phyloP scores from a whole-genome alignment of 2,113 vertebrate species.

The Callospermophilus lateralis region DNA sequence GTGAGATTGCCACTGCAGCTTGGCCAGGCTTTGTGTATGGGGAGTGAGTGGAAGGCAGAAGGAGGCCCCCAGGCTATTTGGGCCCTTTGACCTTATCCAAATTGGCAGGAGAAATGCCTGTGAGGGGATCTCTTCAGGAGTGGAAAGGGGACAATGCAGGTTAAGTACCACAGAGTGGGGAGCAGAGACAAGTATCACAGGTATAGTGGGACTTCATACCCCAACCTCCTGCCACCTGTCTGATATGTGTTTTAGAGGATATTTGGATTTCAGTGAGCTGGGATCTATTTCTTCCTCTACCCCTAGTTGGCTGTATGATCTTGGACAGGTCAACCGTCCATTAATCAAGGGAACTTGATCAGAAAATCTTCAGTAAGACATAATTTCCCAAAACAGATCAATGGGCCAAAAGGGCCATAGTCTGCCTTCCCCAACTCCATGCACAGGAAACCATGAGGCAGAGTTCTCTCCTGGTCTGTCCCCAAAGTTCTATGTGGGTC shows the following conservation, averaged over 20 bases:
- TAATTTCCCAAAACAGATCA: not conserved
- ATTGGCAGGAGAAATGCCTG: not conserved
- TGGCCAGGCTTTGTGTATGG: not conserved
- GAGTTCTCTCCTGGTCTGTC: not conserved
- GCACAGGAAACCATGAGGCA: not conserved
- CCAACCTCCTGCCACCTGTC: not conserved
- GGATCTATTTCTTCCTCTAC: not conserved
- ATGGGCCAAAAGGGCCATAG: not conserved
- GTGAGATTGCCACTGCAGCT: not conserved
- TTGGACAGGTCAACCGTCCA: not conserved
- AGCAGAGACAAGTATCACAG: not conserved
- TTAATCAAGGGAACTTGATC: not conserved
- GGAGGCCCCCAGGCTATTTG: not conserved
- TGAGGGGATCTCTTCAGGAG: accelerated
- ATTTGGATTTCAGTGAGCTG: not conserved
- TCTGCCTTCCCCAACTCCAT: not conserved
- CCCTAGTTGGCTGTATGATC: not conserved
- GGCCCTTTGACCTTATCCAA: not conserved
- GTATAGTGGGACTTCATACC: not conserved
- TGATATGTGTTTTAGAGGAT: not conserved
- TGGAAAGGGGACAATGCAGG: not conserved
- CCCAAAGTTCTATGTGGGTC: not conserved
- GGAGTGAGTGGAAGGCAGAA: not conserved
- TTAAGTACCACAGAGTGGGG: accelerated
- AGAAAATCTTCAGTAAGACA: not conserved